Evolutionary conservation across 2,797 vertebrate species (phyloP), one percentile per base, ranked within the genome.

Genomic region (Pseudochirops cupreus): DNA sequence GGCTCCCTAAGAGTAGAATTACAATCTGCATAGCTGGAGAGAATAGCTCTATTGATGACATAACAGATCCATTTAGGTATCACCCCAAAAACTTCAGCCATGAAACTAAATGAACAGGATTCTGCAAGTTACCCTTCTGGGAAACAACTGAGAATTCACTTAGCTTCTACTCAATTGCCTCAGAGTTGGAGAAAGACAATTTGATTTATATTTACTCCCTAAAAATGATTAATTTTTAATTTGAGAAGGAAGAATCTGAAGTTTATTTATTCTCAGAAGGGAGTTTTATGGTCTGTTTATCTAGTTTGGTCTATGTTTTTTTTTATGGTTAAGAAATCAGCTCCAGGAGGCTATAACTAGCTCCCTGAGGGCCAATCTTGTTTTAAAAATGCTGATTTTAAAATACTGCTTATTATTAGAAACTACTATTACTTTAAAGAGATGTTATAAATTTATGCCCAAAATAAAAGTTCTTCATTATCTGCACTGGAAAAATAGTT

Each of bases 391-490:
- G 67, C 67, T 10, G 67, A 82, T 82, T 82, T 46, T 21, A 82
- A 87, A 87, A 87, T 50, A 50, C 24, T 46, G 21, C 7, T 87
- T 87, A 87, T 50, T 50, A 87, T 3, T 87, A 87, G 9, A 50
- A 87, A 46, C 3, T 82, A 46, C 39, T 87, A 50, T 87, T 87
- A 26, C 10, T 50, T 87, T 87, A 87, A 46, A 50, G 74, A 87
- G 74, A 26, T 87, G 39, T 21, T 50, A 87, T 50, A 87, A 11
- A 87, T 50, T 87, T 87, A 50, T 87, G 39, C 39, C 74, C 74
- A 26, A 87, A 87, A 54, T 91, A 67, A 89, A 90, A 46, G 95
- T 95, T 74, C 67, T 95, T 96, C 55, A 92, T 93, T 95, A 91
- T 91, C 52, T 56, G 39, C 91, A 18, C 4, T 93, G 67, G 52